A percentile compares a stretch with the other conserved stretches of the same genome.
Conservation (phyloP, 2,888 invertebrate genomes). For the Drosophila fungiperda region DNA sequence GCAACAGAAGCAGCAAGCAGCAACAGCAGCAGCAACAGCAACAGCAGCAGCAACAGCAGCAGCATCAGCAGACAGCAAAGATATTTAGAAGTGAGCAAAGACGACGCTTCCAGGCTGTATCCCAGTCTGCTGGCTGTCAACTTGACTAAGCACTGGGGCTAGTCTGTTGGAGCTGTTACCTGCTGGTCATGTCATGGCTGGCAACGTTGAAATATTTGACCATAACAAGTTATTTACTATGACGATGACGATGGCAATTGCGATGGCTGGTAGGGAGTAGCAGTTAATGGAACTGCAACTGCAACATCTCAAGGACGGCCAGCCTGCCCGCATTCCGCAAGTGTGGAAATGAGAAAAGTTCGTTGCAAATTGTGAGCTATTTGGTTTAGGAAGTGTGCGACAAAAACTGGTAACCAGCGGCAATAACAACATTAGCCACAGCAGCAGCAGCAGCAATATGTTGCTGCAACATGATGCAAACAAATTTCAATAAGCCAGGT, state of each 20-base stretch:
- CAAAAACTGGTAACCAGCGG: conserved; percentile 61
- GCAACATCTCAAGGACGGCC: conserved; percentile 74
- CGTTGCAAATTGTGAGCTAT: conserved; percentile 75
- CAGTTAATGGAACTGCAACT: conserved; percentile 26
- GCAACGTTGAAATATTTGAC: conserved; percentile 74
- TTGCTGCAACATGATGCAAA: conserved; percentile 64
- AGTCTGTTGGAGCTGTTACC: not conserved
- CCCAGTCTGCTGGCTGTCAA: conserved; percentile 37
- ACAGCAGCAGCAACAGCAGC: conserved; percentile 55
- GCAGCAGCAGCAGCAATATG: conserved; percentile 42
- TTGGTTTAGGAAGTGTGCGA: conserved; percentile 73
- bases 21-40: conserved; percentile 40
- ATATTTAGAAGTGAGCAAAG: conserved; percentile 69
- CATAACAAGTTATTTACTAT: conserved; percentile 83
- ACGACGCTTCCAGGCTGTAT: conserved; percentile 4
- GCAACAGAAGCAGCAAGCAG: conserved; percentile 59
- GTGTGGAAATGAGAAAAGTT: conserved; percentile 63
- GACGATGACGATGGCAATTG: conserved; percentile 51
- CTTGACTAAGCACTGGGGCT: conserved; percentile 37
- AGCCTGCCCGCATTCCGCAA: conserved; percentile 62
- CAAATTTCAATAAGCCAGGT: conserved; percentile 71
- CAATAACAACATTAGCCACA: conserved; percentile 49
- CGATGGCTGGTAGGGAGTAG: conserved; percentile 15
- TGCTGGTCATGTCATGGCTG: conserved; percentile 59
- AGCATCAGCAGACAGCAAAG: conserved; percentile 60